Evolutionary conservation across 2,113 vertebrate species (phyloP).

Genomic region (Leucopternis melanops): DNA sequence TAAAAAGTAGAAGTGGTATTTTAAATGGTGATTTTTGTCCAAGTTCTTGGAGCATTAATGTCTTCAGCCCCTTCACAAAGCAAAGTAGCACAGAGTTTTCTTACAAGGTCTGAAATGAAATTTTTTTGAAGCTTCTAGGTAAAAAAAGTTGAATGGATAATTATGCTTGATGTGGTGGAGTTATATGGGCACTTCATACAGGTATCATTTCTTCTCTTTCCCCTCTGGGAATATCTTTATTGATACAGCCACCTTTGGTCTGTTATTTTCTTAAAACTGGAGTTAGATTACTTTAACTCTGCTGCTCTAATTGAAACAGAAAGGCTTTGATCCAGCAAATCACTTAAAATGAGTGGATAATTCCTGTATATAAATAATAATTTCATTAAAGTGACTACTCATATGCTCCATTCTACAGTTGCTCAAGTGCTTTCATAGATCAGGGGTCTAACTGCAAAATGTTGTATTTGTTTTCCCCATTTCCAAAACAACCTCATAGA

Average conservation of each 20-base stretch:
- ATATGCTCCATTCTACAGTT: not conserved
- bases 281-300: not conserved
- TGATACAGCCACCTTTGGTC: not conserved
- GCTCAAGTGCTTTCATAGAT: not conserved
- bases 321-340: constrained; percentile 31
- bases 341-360: constrained; percentile 35
- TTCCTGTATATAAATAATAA: constrained; percentile 22
- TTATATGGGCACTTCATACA: not conserved
- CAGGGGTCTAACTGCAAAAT: not conserved
- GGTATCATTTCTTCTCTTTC: not conserved
- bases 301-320: constrained; percentile 9
- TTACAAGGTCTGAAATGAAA: not conserved
- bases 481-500: too few species aligned
- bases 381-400: constrained; percentile 37
- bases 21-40: not conserved
- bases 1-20: not conserved
- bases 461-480: constrained; percentile 1
- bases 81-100: not conserved
- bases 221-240: not conserved
- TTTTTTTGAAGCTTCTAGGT: not conserved
- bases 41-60: not conserved
- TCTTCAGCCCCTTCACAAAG: not conserved
- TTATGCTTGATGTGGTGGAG: not conserved
- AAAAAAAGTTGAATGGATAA: not conserved
- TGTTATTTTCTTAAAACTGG: not conserved